phyloP scores from a whole-genome alignment of 2,113 vertebrate species.

The Crocuta crocuta region DNA sequence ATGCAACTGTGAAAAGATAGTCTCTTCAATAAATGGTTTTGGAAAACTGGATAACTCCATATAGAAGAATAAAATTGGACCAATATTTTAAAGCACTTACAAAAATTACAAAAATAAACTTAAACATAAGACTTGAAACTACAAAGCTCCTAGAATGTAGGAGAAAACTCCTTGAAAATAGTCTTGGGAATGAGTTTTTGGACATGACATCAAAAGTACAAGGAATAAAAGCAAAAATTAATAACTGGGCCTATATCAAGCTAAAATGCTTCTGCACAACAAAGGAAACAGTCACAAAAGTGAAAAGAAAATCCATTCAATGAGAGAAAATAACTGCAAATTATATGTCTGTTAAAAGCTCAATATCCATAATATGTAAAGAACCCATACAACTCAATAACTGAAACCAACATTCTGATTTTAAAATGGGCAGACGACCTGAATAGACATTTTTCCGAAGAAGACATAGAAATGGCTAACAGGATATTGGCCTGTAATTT shows the following conservation, averaged over 20 bases:
- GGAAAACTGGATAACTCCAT: no score
- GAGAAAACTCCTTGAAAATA: no score
- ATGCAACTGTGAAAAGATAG: no score
- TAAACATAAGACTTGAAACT: no score
- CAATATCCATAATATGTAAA: not conserved
- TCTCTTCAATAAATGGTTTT: no score
- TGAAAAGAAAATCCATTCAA: not conserved
- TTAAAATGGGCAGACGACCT: not conserved
- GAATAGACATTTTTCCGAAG: not conserved
- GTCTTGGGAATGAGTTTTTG: no score
- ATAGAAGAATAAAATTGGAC: no score
- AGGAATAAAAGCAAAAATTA: not conserved
- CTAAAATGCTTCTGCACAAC: not conserved
- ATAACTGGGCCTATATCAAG: not conserved
- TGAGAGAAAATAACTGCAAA: not conserved
- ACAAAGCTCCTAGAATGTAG: no score
- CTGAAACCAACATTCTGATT: not conserved
- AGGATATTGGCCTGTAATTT: not conserved
- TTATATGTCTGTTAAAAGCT: not conserved
- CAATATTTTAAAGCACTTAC: no score
- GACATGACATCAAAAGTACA: no score
- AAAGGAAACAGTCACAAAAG: not conserved
- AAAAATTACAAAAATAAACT: no score
- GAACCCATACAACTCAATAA: not conserved
- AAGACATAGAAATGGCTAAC: not conserved